Conservation (phyloP, 2,113 vertebrate species). For the Diadophis punctatus region DNA sequence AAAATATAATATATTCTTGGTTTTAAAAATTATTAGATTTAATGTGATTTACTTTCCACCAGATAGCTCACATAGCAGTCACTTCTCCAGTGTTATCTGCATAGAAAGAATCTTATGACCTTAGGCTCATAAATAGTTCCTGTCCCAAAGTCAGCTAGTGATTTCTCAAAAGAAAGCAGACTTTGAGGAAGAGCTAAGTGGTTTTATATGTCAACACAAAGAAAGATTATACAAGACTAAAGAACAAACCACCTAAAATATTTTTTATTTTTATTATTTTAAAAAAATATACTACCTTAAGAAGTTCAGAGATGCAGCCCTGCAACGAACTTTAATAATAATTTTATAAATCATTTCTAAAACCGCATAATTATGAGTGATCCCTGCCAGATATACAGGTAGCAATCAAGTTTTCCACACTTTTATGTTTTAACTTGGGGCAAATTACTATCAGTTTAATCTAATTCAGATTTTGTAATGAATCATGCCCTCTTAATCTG, state of each 20-base stretch:
- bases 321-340: not conserved
- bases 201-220: conserved; percentile 1
- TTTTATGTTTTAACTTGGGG: not conserved
- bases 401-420: not conserved
- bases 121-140: not conserved
- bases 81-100: not conserved
- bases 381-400: not conserved
- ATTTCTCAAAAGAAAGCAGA: not conserved
- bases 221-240: not conserved
- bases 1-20: not conserved
- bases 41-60: not conserved
- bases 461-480: not conserved
- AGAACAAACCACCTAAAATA: not conserved
- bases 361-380: not conserved
- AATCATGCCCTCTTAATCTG: not conserved
- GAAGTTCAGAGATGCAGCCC: conserved; percentile 19
- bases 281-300: not conserved
- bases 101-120: not conserved
- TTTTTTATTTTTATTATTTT: not conserved
- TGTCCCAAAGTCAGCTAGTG: not conserved
- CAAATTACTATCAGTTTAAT: not conserved
- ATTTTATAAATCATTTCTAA: conserved; percentile 5
- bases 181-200: accelerated
- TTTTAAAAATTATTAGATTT: not conserved
- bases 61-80: not conserved